These are phyloP conservation scores for Alentia gelatinosa DNA, from an alignment of 2,888 invertebrate genomes.

Conservation along the genomic window DNA sequence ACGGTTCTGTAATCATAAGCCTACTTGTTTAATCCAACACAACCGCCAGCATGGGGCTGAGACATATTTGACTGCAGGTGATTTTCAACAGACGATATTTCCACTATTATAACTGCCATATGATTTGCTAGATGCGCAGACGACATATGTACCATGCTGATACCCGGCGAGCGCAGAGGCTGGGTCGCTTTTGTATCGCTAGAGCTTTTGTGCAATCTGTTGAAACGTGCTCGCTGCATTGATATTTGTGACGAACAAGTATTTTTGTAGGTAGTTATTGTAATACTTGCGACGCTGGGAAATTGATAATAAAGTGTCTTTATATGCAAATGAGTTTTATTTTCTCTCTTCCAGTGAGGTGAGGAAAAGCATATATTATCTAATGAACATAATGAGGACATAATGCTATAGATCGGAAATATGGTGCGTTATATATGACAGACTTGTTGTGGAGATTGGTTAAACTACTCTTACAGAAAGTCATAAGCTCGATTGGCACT, in stretches of 20 bases:
- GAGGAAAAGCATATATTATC: too few relatives aligned
- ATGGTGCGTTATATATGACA: too few relatives aligned
- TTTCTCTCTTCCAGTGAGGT: too few relatives aligned
- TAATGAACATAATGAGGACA: too few relatives aligned
- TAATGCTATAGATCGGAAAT: too few relatives aligned
- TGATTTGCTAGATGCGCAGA: neutral
- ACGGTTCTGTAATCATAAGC: neutral
- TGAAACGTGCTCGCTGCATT: neutral
- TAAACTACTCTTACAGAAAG: too few relatives aligned
- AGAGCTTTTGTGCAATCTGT: neutral
- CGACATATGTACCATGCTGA: neutral
- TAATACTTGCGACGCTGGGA: neutral
- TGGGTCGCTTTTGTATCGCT: neutral
- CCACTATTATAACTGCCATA: neutral
- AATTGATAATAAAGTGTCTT: constrained; percentile 2
- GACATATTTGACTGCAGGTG: constrained; percentile 30
- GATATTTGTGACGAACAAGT: neutral
- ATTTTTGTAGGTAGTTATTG: neutral
- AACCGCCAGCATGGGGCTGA: constrained; percentile 23
- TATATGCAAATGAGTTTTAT: neutral
- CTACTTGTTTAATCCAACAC: neutral
- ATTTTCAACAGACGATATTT: neutral
- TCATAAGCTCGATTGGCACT: too few relatives aligned
- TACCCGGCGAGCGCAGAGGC: neutral
- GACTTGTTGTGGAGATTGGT: too few relatives aligned